Conservation (phyloP, 2,797 vertebrate species). For the Holocentrus rufus region DNA sequence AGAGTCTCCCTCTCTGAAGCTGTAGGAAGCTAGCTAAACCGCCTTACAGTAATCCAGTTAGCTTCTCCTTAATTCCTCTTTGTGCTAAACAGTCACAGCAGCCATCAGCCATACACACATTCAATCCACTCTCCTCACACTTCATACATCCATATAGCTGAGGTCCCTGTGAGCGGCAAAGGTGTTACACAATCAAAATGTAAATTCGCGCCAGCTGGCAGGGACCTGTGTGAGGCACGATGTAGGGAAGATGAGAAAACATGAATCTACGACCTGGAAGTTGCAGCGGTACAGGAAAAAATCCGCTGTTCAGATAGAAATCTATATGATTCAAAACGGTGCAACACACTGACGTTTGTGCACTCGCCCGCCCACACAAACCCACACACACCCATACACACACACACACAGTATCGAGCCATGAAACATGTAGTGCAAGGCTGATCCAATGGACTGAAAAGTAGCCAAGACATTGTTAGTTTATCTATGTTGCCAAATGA, state of each 20-base stretch:
- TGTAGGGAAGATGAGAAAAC: neutral
- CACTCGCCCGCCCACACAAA: neutral
- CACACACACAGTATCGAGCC: neutral
- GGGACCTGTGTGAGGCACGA: neutral
- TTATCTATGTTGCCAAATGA: neutral
- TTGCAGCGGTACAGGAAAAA: too few relatives aligned
- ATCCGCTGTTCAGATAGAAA: too few relatives aligned
- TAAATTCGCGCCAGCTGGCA: neutral
- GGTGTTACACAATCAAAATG: neutral
- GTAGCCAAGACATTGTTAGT: neutral
- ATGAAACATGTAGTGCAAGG: too few relatives aligned
- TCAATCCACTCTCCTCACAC: constrained; percentile 25
- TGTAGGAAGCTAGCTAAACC: constrained; percentile 58
- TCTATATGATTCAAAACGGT: too few relatives aligned
- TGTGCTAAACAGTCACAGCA: constrained; percentile 64
- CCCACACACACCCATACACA: neutral
- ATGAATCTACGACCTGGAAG: neutral
- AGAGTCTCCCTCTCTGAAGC: constrained; percentile 42
- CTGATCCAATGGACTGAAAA: neutral
- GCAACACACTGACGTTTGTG: neutral
- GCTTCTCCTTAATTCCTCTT: constrained; percentile 64
- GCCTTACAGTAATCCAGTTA: constrained; percentile 75
- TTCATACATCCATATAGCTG: constrained; percentile 14
- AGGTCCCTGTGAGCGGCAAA: neutral
- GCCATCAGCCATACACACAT: constrained; percentile 51